These are phyloP conservation scores for Perdita meconis DNA, from an alignment of 2,888 invertebrate species.

Conservation along the genomic window DNA sequence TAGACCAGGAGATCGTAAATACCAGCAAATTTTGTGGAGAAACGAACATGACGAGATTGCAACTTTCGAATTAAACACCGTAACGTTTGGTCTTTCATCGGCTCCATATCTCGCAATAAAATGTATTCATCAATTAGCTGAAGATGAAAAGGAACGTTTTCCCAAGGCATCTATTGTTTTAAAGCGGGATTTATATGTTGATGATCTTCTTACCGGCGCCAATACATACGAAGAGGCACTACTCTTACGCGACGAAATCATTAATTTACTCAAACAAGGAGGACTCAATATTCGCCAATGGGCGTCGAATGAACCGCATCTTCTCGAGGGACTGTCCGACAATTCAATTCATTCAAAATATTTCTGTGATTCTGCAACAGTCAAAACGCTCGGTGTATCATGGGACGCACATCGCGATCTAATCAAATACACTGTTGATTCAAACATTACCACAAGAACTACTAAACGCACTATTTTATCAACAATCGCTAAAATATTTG, in stretches of 20 bases:
- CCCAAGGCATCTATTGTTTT: background rate
- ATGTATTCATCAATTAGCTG: background rate
- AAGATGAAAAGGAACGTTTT: background rate
- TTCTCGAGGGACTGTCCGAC: background rate
- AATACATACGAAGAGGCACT: background rate
- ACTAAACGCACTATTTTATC: background rate
- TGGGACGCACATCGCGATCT: background rate
- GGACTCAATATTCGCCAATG: slow-evolving; percentile 22
- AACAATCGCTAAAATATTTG: slow-evolving; percentile 32
- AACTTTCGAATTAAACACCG: slow-evolving; percentile 16
- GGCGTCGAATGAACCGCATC: background rate
- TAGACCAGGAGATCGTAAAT: background rate
- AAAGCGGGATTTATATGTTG: slow-evolving; percentile 45
- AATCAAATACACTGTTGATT: background rate
- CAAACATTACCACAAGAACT: background rate
- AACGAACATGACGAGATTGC: background rate
- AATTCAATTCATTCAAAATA: background rate
- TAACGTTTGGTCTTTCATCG: slow-evolving; percentile 16
- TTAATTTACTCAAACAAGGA: background rate
- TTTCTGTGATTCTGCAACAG: background rate
- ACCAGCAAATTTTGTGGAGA: slow-evolving; percentile 21
- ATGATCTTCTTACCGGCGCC: slow-evolving; percentile 50
- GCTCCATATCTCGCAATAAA: slow-evolving; percentile 18
- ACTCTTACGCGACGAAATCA: slow-evolving; percentile 6
- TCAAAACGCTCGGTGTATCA: background rate